Percentiles rank a stretch among this genome's conserved stretches.
Evolutionary conservation across 2,797 vertebrate species (phyloP).

Genomic region (Aldrovandia affinis): DNA sequence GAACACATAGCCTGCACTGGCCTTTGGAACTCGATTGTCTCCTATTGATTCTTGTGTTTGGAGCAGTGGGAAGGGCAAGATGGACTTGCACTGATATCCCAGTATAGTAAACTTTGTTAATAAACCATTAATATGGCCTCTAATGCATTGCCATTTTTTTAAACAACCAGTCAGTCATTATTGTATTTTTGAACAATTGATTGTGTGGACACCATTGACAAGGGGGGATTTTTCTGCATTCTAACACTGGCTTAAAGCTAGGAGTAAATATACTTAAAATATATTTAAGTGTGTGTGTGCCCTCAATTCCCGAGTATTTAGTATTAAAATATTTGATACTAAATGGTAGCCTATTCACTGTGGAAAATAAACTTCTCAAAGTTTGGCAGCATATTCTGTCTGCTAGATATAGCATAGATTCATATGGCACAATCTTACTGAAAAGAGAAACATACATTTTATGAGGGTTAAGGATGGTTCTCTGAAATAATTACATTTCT

Average conservation of each 20-base stretch:
- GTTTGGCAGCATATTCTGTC: too few species aligned
- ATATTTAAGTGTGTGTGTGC: too few species aligned
- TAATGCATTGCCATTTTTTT: background rate
- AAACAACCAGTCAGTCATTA: background rate
- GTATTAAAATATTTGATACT: too few species aligned
- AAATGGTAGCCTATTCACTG: too few species aligned
- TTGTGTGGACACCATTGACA: background rate
- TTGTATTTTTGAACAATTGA: background rate
- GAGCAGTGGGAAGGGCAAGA: conserved; percentile 13
- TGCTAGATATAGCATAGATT: too few species aligned
- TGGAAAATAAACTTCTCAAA: too few species aligned
- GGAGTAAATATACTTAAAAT: too few species aligned
- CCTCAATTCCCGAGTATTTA: too few species aligned
- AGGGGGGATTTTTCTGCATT: background rate
- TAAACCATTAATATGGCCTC: background rate
- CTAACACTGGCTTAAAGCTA: background rate
- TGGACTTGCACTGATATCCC: background rate
- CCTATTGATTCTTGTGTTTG: conserved; percentile 27
- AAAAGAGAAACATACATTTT: too few species aligned
- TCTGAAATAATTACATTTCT: too few species aligned
- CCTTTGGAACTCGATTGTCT: conserved; percentile 5
- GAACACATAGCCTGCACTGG: conserved; percentile 31
- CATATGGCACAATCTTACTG: too few species aligned
- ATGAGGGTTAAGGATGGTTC: too few species aligned
- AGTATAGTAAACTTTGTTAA: background rate